A percentile compares a stretch with the other conserved stretches of the same genome.
Evolutionary conservation across 2,888 invertebrate genomes (phyloP).

Genomic region (Drosophila algonquin): DNA sequence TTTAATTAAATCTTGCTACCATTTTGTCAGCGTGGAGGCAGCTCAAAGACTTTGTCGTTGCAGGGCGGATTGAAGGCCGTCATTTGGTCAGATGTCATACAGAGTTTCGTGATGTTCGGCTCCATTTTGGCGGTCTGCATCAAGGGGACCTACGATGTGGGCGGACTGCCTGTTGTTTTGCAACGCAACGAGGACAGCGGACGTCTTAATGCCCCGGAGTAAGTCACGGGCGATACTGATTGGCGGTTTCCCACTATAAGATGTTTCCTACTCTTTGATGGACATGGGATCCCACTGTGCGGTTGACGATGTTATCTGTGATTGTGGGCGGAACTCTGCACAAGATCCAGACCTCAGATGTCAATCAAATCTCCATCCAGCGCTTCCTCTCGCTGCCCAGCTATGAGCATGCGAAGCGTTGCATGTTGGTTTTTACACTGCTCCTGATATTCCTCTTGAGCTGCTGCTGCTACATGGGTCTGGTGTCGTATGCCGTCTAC

Average conservation of each 20-base stretch:
- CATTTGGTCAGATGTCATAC: slow-evolving; percentile 92
- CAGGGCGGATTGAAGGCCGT: slow-evolving; percentile 92
- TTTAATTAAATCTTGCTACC: slow-evolving; percentile 43
- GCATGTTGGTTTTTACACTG: slow-evolving; percentile 87
- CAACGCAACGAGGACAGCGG: slow-evolving; percentile 88
- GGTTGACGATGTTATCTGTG: slow-evolving; percentile 92
- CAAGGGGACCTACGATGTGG: slow-evolving; percentile 90
- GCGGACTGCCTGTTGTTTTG: slow-evolving; percentile 88
- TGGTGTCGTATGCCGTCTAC: slow-evolving; percentile 90
- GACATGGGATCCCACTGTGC: slow-evolving; percentile 90
- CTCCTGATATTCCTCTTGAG: slow-evolving; percentile 87
- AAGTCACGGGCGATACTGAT: slow-evolving; percentile 63
- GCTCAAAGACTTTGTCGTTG: not conserved
- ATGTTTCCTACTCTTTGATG: slow-evolving; percentile 85
- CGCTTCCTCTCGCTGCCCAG: slow-evolving; percentile 91
- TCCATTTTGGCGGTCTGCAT: slow-evolving; percentile 89
- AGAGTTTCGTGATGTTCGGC: slow-evolving; percentile 90
- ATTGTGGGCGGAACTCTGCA: slow-evolving; percentile 90
- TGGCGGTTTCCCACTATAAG: not conserved
- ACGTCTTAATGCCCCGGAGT: slow-evolving; percentile 89
- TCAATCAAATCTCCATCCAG: slow-evolving; percentile 94
- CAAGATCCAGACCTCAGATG: slow-evolving; percentile 90
- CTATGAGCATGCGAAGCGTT: slow-evolving; percentile 87
- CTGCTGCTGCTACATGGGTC: slow-evolving; percentile 89
- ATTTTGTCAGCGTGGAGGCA: not conserved